Evolutionary conservation across 1,140 invertebrate genomes (phyloP).

Genomic region (Aphelenchoides fujianensis): DNA sequence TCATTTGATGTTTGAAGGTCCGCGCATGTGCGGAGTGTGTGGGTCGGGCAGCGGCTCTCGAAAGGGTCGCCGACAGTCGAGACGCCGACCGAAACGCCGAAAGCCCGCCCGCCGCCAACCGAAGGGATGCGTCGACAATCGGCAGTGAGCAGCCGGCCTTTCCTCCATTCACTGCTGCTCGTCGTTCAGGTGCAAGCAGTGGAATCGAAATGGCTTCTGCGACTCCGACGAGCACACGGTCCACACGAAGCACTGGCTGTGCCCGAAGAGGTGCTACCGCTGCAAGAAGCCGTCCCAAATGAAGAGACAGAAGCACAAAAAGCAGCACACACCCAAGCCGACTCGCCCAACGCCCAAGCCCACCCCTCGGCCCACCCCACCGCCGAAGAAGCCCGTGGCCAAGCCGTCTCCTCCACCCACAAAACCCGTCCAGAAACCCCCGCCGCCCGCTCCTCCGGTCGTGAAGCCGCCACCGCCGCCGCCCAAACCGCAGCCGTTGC

Average conservation of each 20-base stretch:
- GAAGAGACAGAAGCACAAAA: neutral
- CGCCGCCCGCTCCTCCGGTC: neutral
- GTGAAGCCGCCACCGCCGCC: neutral
- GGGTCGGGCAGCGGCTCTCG: no score
- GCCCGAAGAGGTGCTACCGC: neutral
- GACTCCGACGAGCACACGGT: neutral
- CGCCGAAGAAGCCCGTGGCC: no score
- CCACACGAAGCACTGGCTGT: neutral
- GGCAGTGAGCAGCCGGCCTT: neutral
- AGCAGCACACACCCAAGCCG: neutral
- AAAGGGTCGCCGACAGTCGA: no score
- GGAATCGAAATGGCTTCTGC: neutral
- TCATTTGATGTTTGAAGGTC: no score
- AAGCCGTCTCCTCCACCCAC: neutral
- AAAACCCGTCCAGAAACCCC: neutral
- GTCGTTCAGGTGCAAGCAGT: neutral
- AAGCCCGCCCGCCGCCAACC: neutral
- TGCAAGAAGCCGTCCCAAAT: no score
- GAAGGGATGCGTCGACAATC: neutral
- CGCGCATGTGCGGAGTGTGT: no score
- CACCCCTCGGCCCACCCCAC: no score
- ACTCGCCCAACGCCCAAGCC: neutral
- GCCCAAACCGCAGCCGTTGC: neutral
- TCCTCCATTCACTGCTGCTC: no score
- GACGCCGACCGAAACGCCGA: no score